Percentiles rank a stretch among this genome's conserved stretches.
Evolutionary conservation across 2,888 invertebrate genomes (phyloP).

Genomic region (Nomada goodeniana): DNA sequence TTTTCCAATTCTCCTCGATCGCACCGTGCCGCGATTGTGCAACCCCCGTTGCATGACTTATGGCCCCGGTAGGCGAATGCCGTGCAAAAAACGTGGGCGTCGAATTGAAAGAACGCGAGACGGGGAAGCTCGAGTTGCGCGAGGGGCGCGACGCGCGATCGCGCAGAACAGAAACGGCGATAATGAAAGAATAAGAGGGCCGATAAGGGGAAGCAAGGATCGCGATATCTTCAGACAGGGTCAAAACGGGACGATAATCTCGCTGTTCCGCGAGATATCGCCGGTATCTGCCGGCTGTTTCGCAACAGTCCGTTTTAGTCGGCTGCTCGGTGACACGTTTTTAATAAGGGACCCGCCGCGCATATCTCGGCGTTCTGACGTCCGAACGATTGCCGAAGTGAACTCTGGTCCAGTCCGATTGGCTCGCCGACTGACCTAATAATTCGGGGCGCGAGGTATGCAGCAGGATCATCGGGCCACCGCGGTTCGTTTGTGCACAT

Average conservation of each 20-base stretch:
- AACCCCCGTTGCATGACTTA: conserved; percentile 49
- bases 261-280: conserved; percentile 52
- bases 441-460: conserved; percentile 37
- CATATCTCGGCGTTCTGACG: conserved; percentile 21
- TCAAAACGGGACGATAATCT: conserved; percentile 53
- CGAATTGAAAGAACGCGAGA: neutral
- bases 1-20: conserved; percentile 73
- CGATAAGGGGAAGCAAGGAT: conserved; percentile 16
- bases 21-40: conserved; percentile 49
- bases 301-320: conserved; percentile 54
- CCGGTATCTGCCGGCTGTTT: conserved; percentile 58
- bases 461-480: neutral
- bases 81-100: neutral
- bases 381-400: neutral
- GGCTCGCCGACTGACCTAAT: conserved; percentile 12
- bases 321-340: conserved; percentile 21
- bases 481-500: neutral
- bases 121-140: no score
- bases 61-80: neutral
- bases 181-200: neutral
- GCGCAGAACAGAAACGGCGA: no score
- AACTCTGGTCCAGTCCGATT: conserved; percentile 44
- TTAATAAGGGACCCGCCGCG: conserved; percentile 9
- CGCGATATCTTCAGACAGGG: conserved; percentile 46
- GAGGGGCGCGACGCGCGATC: no score